Conservation (phyloP, 1,140 invertebrate genomes). For the Solen grandis region DNA sequence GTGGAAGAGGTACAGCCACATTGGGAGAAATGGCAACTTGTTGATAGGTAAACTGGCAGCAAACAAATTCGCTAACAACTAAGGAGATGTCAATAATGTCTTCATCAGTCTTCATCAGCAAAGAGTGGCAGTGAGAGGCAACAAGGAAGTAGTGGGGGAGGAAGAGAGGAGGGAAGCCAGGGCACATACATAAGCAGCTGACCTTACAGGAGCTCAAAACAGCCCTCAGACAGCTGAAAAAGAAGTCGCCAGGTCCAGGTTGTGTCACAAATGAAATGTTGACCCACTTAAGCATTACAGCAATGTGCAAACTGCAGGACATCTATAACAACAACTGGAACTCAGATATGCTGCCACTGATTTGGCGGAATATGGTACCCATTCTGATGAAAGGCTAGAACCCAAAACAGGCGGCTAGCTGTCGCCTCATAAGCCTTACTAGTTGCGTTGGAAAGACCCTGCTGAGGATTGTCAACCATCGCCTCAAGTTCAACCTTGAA, state of each 20-base stretch:
- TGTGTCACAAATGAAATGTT: conserved; percentile 38
- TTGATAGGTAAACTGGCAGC: conserved; percentile 21
- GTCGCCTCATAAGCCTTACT: not conserved
- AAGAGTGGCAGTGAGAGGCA: conserved; percentile 8
- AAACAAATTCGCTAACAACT: conserved; percentile 43
- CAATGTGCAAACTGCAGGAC: conserved; percentile 23
- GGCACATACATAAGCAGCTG: not conserved
- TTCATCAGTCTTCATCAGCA: not conserved
- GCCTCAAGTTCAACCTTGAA: not conserved
- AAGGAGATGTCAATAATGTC: conserved; percentile 24
- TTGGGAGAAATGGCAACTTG: not conserved
- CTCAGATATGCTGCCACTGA: not conserved
- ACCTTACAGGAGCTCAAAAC: conserved; percentile 17
- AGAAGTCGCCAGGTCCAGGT: not conserved
- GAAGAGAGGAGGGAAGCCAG: not conserved
- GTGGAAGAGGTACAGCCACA: not conserved
- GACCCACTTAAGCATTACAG: conserved; percentile 21
- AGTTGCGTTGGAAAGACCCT: not conserved
- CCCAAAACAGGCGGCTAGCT: not conserved
- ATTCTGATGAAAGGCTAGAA: conserved; percentile 4
- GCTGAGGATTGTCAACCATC: not conserved
- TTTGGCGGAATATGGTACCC: not conserved
- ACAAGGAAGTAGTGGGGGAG: conserved; percentile 4
- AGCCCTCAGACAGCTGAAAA: conserved; percentile 30
- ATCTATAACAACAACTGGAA: conserved; percentile 8